Evolutionary conservation across 2,113 vertebrate species (phyloP).

Genomic region (Ursus arctos): DNA sequence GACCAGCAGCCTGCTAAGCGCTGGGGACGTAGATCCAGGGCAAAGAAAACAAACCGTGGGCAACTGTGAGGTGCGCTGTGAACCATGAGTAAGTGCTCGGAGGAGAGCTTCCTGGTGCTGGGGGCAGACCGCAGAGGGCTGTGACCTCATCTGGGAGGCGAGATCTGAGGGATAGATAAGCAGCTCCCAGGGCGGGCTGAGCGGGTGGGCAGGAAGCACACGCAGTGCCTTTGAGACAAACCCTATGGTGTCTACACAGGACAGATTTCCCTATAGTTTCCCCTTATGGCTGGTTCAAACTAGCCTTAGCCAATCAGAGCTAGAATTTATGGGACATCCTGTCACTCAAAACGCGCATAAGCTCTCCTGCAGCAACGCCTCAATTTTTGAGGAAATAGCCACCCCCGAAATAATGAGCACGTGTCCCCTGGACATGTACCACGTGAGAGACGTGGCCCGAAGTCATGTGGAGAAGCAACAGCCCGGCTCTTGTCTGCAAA

Average conservation of each 20-base stretch:
- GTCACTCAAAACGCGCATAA: background rate
- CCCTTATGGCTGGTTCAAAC: background rate
- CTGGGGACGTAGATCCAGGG: background rate
- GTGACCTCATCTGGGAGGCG: background rate
- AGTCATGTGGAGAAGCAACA: fast-evolving
- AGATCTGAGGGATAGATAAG: background rate
- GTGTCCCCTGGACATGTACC: fast-evolving
- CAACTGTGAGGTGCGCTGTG: too few species aligned
- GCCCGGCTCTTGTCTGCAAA: background rate
- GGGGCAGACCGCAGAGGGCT: background rate
- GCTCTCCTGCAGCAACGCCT: background rate
- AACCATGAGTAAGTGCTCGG: background rate
- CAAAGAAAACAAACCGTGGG: background rate
- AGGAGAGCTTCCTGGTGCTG: background rate
- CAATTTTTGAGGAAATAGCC: background rate
- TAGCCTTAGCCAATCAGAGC: background rate
- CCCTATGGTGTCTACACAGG: fast-evolving
- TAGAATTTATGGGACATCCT: fast-evolving
- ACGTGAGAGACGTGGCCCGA: fast-evolving
- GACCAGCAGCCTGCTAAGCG: background rate
- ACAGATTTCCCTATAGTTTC: background rate
- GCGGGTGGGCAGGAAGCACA: background rate
- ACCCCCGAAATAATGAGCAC: fast-evolving
- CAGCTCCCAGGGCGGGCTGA: background rate
- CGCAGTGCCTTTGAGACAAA: background rate